Evolutionary conservation across 2,797 vertebrate species (phyloP).

Genomic region (Arremon aurantiirostris): DNA sequence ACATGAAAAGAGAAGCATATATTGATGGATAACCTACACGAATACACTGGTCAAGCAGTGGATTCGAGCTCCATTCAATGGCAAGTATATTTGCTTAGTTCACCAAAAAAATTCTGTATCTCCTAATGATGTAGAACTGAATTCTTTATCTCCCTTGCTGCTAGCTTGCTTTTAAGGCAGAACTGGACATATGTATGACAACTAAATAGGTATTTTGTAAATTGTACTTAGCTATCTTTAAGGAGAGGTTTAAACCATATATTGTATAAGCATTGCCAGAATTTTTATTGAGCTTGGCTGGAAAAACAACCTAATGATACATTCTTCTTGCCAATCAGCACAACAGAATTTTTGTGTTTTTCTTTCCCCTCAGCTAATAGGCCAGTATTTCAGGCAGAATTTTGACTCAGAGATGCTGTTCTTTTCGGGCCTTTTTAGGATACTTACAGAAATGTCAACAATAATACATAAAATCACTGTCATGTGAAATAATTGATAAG

Average conservation of each 20-base stretch:
- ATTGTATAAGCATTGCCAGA: background rate
- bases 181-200: constrained; percentile 25
- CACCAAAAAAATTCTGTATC: background rate
- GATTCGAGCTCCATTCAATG: background rate
- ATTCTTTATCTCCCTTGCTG: constrained; percentile 30
- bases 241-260: background rate
- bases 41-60: background rate
- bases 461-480: constrained; percentile 31
- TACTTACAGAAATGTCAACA: constrained; percentile 25
- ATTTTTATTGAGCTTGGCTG: constrained; percentile 30
- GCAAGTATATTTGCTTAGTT: constrained; percentile 20
- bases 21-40: background rate
- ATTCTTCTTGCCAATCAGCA: constrained; percentile 39
- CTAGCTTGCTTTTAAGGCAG: constrained; percentile 28
- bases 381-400: background rate
- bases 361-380: background rate
- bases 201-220: constrained; percentile 43
- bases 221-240: constrained; percentile 34
- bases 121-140: constrained; percentile 21
- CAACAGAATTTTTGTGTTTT: background rate
- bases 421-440: background rate
- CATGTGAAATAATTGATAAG: constrained; percentile 42
- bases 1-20: constrained; percentile 3
- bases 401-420: background rate
- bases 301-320: constrained; percentile 46